Percentiles rank a stretch among this genome's conserved stretches.
phyloP scores from a whole-genome alignment of 2,797 vertebrate genomes.

The Clarias laeviceps region DNA sequence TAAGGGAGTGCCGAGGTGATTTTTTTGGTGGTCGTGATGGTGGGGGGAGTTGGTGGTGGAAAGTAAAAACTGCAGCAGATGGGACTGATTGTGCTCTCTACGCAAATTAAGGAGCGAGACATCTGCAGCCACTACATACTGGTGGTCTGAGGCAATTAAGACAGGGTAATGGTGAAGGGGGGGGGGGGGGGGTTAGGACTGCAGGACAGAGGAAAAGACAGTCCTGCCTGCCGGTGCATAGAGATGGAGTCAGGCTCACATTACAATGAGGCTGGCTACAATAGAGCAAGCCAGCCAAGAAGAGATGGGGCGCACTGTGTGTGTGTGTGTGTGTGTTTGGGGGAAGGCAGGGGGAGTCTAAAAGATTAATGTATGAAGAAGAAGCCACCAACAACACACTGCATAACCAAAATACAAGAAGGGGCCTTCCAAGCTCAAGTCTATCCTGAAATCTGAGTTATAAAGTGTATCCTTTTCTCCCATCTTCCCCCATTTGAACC shows the following conservation, averaged over 20 bases:
- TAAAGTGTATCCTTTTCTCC: slow-evolving; percentile 65
- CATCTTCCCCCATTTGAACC: slow-evolving; percentile 56
- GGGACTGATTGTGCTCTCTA: slow-evolving; percentile 94
- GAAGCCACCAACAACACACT: slow-evolving; percentile 61
- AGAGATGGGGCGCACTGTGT: slow-evolving; percentile 51
- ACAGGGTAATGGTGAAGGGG: slow-evolving; percentile 69
- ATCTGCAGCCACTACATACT: slow-evolving; percentile 94
- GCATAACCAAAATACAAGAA: slow-evolving; percentile 58
- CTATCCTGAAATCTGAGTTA: slow-evolving; percentile 53
- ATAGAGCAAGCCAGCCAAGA: slow-evolving; percentile 59
- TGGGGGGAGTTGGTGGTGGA: slow-evolving; percentile 60
- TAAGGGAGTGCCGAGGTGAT: slow-evolving; percentile 70
- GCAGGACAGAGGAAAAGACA: slow-evolving; percentile 62
- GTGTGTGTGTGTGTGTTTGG: slow-evolving; percentile 26
- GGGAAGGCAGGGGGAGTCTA: slow-evolving; percentile 35
- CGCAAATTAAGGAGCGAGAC: slow-evolving; percentile 94
- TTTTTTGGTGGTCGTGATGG: slow-evolving; percentile 48
- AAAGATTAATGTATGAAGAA: slow-evolving; percentile 67
- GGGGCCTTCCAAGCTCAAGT: slow-evolving; percentile 47
- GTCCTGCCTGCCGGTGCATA: slow-evolving; percentile 67
- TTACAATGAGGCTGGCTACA: slow-evolving; percentile 66
- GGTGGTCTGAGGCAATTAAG: slow-evolving; percentile 93
- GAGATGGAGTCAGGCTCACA: slow-evolving; percentile 69
- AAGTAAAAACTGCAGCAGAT: slow-evolving; percentile 97
- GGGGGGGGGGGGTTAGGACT: slow-evolving; percentile 41